Conservation (phyloP, 2,888 invertebrate species). For the Molorchus minor region DNA sequence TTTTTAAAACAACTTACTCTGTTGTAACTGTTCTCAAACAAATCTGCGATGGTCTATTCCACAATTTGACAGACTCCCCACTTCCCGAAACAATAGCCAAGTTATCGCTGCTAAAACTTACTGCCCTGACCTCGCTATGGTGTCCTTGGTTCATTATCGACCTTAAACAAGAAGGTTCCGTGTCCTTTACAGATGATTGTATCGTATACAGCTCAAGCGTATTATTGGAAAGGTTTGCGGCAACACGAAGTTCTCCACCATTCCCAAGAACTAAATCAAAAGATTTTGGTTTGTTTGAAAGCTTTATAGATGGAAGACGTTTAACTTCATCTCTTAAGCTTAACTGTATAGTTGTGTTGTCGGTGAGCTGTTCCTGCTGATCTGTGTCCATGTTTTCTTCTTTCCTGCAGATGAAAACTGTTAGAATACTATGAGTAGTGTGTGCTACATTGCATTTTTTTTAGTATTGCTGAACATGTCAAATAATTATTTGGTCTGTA, state of each 20-base stretch:
- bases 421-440: no score
- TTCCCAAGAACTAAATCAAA: conserved; percentile 75
- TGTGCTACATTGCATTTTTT: background rate
- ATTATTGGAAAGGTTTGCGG: conserved; percentile 76
- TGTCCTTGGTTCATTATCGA: conserved; percentile 82
- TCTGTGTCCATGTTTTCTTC: conserved; percentile 46
- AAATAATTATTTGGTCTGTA: background rate
- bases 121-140: conserved; percentile 85
- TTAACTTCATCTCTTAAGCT: conserved; percentile 79
- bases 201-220: conserved; percentile 75
- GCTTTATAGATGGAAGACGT: conserved; percentile 72
- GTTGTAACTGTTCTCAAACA: conserved; percentile 70
- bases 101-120: conserved; percentile 92
- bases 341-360: conserved; percentile 52
- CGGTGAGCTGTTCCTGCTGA: conserved; percentile 49
- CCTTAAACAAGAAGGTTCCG: conserved; percentile 69
- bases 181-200: conserved; percentile 62
- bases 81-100: conserved; percentile 87
- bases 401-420: conserved; percentile 36
- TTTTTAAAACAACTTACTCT: conserved; percentile 47
- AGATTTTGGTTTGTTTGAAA: conserved; percentile 76
- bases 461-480: background rate
- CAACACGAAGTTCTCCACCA: conserved; percentile 75
- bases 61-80: conserved; percentile 88
- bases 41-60: conserved; percentile 82